These are phyloP conservation scores for Anser cygnoides DNA, from an alignment of 2,113 vertebrate genomes.

Conservation along the genomic window DNA sequence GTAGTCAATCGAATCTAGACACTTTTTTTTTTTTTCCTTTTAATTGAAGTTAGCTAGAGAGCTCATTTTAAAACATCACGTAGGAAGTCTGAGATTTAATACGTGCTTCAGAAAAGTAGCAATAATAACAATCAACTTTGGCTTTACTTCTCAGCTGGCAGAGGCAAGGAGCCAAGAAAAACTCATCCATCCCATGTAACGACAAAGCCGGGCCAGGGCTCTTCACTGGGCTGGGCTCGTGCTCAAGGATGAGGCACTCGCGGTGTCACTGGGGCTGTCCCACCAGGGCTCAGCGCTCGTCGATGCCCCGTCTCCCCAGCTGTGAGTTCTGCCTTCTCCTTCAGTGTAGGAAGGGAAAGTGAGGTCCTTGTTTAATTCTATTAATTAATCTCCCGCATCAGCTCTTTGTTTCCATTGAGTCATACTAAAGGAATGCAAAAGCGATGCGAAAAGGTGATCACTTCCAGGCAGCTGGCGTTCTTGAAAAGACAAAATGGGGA, in stretches of 20 bases:
- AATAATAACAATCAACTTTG: background rate
- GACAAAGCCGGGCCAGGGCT: background rate
- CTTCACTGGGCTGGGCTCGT: rapidly evolving
- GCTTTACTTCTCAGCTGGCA: background rate
- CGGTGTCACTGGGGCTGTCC: too few species aligned
- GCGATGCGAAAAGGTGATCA: background rate
- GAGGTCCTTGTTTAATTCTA: background rate
- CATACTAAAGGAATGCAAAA: background rate
- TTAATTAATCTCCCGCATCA: background rate
- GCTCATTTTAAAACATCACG: background rate
- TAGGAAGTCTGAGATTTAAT: background rate
- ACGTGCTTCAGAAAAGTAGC: background rate
- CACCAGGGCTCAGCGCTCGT: background rate
- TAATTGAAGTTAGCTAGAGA: background rate
- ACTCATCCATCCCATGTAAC: background rate
- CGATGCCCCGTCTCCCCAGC: background rate
- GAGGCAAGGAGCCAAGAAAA: background rate
- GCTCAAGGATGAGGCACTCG: too few species aligned
- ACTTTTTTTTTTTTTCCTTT: background rate
- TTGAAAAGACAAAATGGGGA: background rate
- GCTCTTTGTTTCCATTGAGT: background rate
- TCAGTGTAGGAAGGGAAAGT: background rate
- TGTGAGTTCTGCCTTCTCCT: background rate
- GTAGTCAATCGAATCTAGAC: background rate
- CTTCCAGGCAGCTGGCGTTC: background rate